A percentile compares a stretch with the other conserved stretches of the same genome.
Evolutionary conservation across 2,113 vertebrate species (phyloP).

Genomic region (Muntiacus muntjak): DNA sequence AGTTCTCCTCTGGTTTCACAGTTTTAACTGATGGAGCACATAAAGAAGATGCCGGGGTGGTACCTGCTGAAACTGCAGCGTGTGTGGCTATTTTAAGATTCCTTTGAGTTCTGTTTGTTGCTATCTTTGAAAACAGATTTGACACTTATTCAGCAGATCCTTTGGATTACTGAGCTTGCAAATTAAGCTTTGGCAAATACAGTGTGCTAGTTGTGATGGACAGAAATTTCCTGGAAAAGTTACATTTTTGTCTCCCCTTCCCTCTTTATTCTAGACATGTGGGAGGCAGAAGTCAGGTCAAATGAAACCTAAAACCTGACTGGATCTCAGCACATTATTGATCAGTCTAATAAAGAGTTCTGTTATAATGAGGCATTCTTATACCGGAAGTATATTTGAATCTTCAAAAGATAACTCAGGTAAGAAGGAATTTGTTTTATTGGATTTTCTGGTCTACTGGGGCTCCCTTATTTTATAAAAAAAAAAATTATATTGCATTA

Average conservation of each 20-base stretch:
- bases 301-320: not conserved
- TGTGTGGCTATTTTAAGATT: conserved; percentile 30
- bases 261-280: not conserved
- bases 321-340: not conserved
- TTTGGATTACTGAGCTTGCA: conserved; percentile 61
- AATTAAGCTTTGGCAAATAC: conserved; percentile 57
- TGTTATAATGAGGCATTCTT: not conserved
- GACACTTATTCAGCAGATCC: conserved; percentile 59
- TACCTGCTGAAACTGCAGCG: conserved; percentile 24
- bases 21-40: not conserved
- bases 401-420: not conserved
- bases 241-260: not conserved
- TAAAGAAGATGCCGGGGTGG: not conserved
- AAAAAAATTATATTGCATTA: not conserved
- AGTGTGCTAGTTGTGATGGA: not conserved
- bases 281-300: not conserved
- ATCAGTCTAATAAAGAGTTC: not conserved
- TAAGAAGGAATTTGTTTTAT: not conserved
- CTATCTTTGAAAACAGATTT: conserved; percentile 65
- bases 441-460: not conserved
- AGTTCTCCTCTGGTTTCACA: not conserved
- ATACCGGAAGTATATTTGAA: not conserved
- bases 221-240: conserved; percentile 14
- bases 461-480: not conserved
- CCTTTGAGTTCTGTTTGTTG: conserved; percentile 23